phyloP scores from a whole-genome alignment of 2,888 invertebrate genomes.

The Unio delphinus region DNA sequence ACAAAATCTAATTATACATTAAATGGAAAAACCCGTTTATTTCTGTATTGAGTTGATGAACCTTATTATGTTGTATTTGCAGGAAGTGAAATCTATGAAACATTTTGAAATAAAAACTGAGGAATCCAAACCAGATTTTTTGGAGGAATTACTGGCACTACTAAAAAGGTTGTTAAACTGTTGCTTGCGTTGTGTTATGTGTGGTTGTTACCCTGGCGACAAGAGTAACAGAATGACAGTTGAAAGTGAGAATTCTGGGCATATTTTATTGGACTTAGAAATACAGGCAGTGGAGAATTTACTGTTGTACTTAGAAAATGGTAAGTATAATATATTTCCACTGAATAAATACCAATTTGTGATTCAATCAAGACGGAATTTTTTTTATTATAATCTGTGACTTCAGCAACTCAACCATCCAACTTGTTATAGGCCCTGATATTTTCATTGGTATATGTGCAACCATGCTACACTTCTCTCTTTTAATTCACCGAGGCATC shows the following conservation, averaged over 20 bases:
- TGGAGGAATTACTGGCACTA: slow-evolving; percentile 49
- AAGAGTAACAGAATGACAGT: slow-evolving; percentile 20
- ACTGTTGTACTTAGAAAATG: slow-evolving; percentile 56
- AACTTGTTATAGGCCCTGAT: too few species aligned
- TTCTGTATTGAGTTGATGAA: background rate
- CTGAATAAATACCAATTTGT: too few species aligned
- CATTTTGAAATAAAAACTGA: slow-evolving; percentile 51
- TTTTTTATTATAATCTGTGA: background rate
- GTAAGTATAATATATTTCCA: slow-evolving; percentile 20
- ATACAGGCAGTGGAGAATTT: slow-evolving; percentile 54
- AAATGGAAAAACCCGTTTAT: too few species aligned
- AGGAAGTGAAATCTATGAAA: slow-evolving; percentile 41
- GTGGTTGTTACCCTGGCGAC: slow-evolving; percentile 54
- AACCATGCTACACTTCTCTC: too few species aligned
- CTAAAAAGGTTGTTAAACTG: slow-evolving; percentile 49
- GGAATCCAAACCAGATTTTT: slow-evolving; percentile 40
- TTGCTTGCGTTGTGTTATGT: slow-evolving; percentile 55
- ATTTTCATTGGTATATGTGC: too few species aligned
- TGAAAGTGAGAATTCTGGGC: slow-evolving; percentile 42
- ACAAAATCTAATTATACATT: too few species aligned
- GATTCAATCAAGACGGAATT: too few species aligned
- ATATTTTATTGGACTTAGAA: slow-evolving; percentile 57
- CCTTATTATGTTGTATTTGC: slow-evolving; percentile 11
- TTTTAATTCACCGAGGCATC: too few species aligned
- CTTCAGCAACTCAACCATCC: too few species aligned